Conservation (phyloP, 92 coral and sea anemone species). For the Actinernus sp. region DNA sequence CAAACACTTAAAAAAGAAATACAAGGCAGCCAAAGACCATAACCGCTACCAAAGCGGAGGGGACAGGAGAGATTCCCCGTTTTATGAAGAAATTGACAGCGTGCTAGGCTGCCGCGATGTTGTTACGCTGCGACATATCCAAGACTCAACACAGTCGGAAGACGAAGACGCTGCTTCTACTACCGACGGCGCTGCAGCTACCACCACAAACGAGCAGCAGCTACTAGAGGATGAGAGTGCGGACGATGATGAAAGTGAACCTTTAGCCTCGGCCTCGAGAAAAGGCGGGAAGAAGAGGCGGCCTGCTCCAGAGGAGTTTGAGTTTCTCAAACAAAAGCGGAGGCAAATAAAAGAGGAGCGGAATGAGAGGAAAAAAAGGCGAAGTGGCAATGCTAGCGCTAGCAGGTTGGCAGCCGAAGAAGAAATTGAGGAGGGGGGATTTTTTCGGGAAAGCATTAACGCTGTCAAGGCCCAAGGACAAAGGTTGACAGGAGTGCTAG, state of each 20-base stretch:
- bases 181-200: conserved; percentile 1
- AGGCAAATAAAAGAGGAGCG: neutral
- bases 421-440: conserved; percentile 1
- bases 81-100: conserved; percentile 9
- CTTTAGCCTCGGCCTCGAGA: neutral
- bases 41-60: conserved; percentile 16
- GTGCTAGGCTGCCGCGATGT: conserved; percentile 31
- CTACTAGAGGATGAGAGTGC: neutral
- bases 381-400: neutral
- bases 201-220: neutral
- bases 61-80: conserved; percentile 11
- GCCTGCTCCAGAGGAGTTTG: neutral
- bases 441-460: conserved; percentile 1
- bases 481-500: conserved; percentile 18
- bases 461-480: conserved; percentile 16
- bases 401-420: neutral
- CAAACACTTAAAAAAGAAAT: conserved; percentile 19
- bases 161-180: conserved; percentile 7
- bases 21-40: conserved; percentile 34
- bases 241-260: neutral
- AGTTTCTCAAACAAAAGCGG: neutral
- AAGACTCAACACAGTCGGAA: neutral
- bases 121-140: conserved; percentile 9
- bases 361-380: neutral
- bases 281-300: neutral